Evolutionary conservation across 2,797 vertebrate species (phyloP).

Genomic region (Diplodus sargus): DNA sequence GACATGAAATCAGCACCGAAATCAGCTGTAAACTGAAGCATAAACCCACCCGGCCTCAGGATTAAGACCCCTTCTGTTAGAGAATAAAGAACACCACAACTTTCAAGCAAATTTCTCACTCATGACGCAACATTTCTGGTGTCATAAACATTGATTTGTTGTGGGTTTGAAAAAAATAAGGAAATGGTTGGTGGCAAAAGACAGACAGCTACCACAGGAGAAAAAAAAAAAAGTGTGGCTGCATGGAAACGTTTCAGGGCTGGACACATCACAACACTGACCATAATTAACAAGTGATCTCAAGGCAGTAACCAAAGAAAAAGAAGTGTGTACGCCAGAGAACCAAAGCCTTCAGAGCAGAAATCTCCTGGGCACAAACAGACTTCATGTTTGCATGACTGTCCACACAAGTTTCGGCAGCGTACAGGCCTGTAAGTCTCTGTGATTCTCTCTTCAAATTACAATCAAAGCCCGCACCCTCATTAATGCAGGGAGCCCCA

Average conservation of each 20-base stretch:
- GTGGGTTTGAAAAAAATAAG: background rate
- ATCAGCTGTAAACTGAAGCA: constrained; percentile 18
- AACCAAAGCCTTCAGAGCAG: background rate
- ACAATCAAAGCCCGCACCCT: background rate
- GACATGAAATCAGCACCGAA: constrained; percentile 59
- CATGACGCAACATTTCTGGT: background rate
- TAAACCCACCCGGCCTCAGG: background rate
- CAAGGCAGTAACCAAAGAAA: background rate
- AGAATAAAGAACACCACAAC: background rate
- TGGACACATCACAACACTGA: background rate
- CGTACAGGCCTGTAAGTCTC: background rate
- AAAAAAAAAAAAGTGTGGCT: background rate
- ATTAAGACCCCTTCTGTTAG: background rate
- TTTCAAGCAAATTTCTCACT: background rate
- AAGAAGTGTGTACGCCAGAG: background rate
- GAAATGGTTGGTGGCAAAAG: background rate
- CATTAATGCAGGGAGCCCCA: constrained; percentile 44
- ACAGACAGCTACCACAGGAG: background rate
- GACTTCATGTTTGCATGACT: background rate
- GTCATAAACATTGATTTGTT: background rate
- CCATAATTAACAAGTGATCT: background rate
- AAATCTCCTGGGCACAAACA: background rate
- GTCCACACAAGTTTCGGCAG: background rate
- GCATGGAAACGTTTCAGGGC: background rate
- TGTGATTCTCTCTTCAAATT: constrained; percentile 6